Evolutionary conservation across 2,797 vertebrate genomes (phyloP), one percentile per base, ranked within the genome.

Genomic region (Kryptopterus vitreolus): DNA sequence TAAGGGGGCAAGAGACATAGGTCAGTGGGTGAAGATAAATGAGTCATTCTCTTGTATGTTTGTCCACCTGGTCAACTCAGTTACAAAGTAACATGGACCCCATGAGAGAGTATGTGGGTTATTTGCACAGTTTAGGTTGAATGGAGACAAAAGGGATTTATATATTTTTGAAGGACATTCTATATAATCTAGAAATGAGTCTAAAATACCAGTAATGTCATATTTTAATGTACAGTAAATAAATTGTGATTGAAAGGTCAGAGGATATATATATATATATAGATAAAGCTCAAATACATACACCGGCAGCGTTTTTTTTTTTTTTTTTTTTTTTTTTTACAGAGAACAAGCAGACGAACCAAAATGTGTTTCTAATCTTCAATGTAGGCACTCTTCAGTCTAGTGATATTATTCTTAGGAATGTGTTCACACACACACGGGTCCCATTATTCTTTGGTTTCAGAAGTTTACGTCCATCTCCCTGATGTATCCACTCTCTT

Each of bases 41-140:
- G 86, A 70, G 76, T 90, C 88, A 89, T 93, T 94, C 93, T 94
- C 92, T 89, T 87, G 85, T 86, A 84, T 93, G 92, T 94, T 94
- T 94, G 92, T 90, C 91, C 91, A 93, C 92, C 91, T 93, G 91
- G 92, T 92, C 91, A 91, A 82, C 18, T 29, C 81, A 88, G 90
- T 92, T 90, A 93, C 86, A 68, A 72, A 90, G 87, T 88, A 88
- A 88, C 70, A 53, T 58, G 43, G 65, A 88, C 83, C 89, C 89
- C 87, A 77, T 53, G 63, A 80, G 78, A 81, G 69, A 70, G 68
- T 10, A 10, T 48, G 43, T 18, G 33, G 9, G 16, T 11, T 57
- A 59, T 33, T 65, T 65, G 61, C 16, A 52, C 10, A 63, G 20
- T 65, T 46, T 43, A 66, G 31, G n/a, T 31, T 52, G 52, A 69